Base-by-base conservation (phyloP, 2,888 invertebrate species). In the Boloria selene region DNA sequence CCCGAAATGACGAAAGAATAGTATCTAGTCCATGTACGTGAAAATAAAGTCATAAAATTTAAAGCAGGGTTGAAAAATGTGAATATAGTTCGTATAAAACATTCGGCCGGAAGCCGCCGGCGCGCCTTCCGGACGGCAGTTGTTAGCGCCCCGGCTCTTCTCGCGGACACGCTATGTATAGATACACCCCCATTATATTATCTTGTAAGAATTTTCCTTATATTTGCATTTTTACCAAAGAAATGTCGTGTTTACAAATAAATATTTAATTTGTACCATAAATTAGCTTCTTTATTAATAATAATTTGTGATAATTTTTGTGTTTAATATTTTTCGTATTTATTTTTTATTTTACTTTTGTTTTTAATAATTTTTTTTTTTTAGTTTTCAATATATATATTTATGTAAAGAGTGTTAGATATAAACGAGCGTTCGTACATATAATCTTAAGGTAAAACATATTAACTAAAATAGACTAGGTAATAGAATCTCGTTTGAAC, bases 121-220 rank as follows among this genome's bases (percentile, higher is more conserved):
- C 85, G 84, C 84, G 82, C 84, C 84, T 86, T 91, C 91, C 91
- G 88, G 85, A 79, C 86, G 85, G 84, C 87, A 83, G 88, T 85
- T 86, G 88, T 87, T 88, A 86, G 86, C 90, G 83, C 86, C 81
- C 84, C 82, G 86, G 86, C 88, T 89, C 88, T 89, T 86, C 87
- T 83, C 68, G 85, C 83, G 90, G 89, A 84, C 88, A 82, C 75
- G 75, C 74, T 53, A 58, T 47, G 38, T 58, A 58, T 51, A 49
- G 50, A 64, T 64, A 64, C 22, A 4, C 56, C 17, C 52, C 58
- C 64, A 52, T 51, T 38, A 47, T 22, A 54, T 26, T 58, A 31
- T 31, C 17, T 26, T 14, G 47, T 17, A 52, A 44, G 14, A 16
- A 44, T 45, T 56, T 22, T 56, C 42, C 22, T 56, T 44, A 42